Evolutionary conservation across 2,888 invertebrate genomes (phyloP), one percentile per base, ranked within the genome.

Genomic region (Diplolepis rosae): DNA sequence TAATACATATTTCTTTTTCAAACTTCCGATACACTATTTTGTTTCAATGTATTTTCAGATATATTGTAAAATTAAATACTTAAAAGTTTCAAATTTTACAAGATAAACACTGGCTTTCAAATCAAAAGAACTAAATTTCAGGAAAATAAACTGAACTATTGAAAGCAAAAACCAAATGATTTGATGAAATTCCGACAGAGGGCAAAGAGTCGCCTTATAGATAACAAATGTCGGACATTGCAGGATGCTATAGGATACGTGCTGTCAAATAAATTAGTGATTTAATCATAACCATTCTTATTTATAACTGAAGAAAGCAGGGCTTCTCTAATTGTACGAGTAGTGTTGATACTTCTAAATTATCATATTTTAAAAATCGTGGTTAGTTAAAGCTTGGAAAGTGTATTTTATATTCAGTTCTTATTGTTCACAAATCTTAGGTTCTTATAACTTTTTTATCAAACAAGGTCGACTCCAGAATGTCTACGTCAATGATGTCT

Each of bases 401-500:
- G 39, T 61, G 39, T n/a, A 39, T 61, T 39, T 24, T 39, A 7
- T 32, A 15, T 24, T 13, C 18, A 18, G 22, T 18, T 22, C 22
- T 32, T 5, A 39, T 4, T n/a, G 22, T 61, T 39, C n/a, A n/a
- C n/a, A n/a, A n/a, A n/a, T n/a, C 45, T 9, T 45, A 45, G 18
- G 18, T 18, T 6, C 18, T 45, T 45, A 45, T 45, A 45, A 18
- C 9, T 18, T 18, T 45, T 45, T 45, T 9, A 45, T 45, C 9
- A 18, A 45, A 18, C 18, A n/a, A 1, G 13, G 22, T 22, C 35
- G 65, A 69, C 72, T 54, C 66, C 68, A 69, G 54, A 9, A 80
- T 77, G 78, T 79, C 79, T 61, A 77, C 79, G 28, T 76, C 78
- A 48, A 73, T 79, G 71, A 75, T 77, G 66, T 69, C 77, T 22